Percentiles rank a stretch among this genome's conserved stretches.
Conservation (phyloP, 2,113 vertebrate species). For the Patagioenas fasciata region DNA sequence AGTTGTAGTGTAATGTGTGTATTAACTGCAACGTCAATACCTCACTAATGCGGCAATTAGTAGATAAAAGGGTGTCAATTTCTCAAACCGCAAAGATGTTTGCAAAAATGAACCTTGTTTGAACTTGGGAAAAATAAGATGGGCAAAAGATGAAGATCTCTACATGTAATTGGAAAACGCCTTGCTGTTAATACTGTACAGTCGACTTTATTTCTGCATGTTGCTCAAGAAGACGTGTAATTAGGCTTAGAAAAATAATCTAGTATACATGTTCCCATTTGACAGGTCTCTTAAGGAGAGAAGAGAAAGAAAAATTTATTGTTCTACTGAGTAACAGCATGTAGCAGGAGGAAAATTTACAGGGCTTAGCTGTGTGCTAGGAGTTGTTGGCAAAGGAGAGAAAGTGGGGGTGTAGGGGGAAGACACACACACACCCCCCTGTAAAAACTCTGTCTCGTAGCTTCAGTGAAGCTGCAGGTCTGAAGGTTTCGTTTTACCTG, state of each 20-base stretch:
- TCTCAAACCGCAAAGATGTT: background rate
- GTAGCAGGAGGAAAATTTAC: background rate
- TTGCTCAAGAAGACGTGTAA: background rate
- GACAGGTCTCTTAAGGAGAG: background rate
- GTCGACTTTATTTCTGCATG: fast-evolving
- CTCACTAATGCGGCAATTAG: too few relatives aligned
- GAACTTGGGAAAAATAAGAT: background rate
- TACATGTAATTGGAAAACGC: background rate
- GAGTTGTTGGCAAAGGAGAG: background rate
- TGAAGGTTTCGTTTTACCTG: background rate
- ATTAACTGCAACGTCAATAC: too few relatives aligned
- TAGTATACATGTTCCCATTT: background rate
- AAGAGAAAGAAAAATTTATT: background rate
- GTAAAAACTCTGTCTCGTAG: too few relatives aligned
- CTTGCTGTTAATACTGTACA: background rate
- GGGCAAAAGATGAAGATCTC: background rate
- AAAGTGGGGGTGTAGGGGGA: too few relatives aligned
- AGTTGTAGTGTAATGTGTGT: fast-evolving
- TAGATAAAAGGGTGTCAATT: too few relatives aligned
- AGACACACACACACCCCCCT: too few relatives aligned
- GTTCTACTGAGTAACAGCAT: background rate
- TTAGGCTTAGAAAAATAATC: background rate
- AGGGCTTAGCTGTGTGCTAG: too few relatives aligned
- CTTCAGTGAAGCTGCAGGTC: background rate
- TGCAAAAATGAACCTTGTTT: background rate